Evolutionary conservation across 1,140 invertebrate species (phyloP).

Genomic region (Lepidurus apus): DNA sequence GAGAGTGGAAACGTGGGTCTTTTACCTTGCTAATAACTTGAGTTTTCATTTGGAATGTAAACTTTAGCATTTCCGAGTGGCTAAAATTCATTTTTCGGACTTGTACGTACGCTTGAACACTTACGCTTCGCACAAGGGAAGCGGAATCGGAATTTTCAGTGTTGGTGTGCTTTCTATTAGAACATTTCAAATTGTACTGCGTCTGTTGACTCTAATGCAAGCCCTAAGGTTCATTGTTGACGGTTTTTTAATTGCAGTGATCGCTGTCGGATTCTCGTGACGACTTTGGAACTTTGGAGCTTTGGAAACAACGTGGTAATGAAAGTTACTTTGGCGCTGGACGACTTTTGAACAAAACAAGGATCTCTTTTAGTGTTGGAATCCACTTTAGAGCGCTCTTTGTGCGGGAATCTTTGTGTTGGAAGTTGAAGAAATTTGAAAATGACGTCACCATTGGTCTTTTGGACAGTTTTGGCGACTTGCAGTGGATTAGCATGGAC

Average conservation of each 20-base stretch:
- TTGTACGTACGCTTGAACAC: no score
- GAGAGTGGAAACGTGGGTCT: not conserved
- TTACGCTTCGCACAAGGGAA: no score
- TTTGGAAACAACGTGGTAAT: not conserved
- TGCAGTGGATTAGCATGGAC: constrained; percentile 9
- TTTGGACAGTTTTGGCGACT: not conserved
- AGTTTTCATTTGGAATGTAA: not conserved
- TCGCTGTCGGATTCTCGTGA: not conserved
- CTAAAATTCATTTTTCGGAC: no score
- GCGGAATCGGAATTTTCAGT: no score
- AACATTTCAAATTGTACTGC: no score
- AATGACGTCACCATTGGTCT: not conserved
- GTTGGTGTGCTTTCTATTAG: no score
- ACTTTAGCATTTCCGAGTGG: not conserved
- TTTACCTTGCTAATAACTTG: not conserved
- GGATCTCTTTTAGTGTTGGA: not conserved
- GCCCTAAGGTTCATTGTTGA: no score
- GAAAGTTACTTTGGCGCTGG: not conserved
- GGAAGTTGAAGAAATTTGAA: not conserved
- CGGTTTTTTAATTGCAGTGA: not conserved
- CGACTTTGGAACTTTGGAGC: not conserved
- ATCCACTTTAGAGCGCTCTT: not conserved
- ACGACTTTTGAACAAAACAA: not conserved
- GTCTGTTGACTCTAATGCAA: no score
- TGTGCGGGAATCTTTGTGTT: not conserved